A percentile compares a stretch with the other conserved stretches of the same genome.
These are phyloP conservation scores for Drosophila melanosoma DNA, from an alignment of 2,888 invertebrate genomes.

Conservation along the genomic window DNA sequence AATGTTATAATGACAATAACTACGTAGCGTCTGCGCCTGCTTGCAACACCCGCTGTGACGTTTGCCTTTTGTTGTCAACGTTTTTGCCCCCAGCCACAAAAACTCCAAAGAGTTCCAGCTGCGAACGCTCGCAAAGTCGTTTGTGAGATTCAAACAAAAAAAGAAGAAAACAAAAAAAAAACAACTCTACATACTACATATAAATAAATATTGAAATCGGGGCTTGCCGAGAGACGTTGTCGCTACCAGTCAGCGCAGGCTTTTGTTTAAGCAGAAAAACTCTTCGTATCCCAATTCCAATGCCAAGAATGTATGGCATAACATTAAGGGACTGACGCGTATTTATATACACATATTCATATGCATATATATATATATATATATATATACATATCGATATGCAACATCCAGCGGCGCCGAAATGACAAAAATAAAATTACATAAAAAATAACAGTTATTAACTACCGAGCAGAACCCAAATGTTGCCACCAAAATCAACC, in stretches of 20 bases:
- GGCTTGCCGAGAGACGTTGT: slow-evolving; percentile 75
- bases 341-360: slow-evolving; percentile 38
- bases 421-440: slow-evolving; percentile 79
- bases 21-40: slow-evolving; percentile 67
- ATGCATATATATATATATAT: slow-evolving; percentile 15
- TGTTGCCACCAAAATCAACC: slow-evolving; percentile 17
- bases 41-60: slow-evolving; percentile 77
- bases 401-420: slow-evolving; percentile 73
- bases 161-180: not conserved
- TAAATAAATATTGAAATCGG: slow-evolving; percentile 77
- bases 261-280: slow-evolving; percentile 62
- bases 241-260: slow-evolving; percentile 78
- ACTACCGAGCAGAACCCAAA: slow-evolving; percentile 61
- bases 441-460: slow-evolving; percentile 80
- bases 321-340: slow-evolving; percentile 49
- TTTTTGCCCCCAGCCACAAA: slow-evolving; percentile 40
- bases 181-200: slow-evolving; percentile 32
- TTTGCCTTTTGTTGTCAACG: slow-evolving; percentile 80
- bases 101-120: slow-evolving; percentile 43
- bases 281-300: slow-evolving; percentile 24
- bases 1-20: slow-evolving; percentile 83
- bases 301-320: slow-evolving; percentile 53
- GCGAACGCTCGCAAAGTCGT: slow-evolving; percentile 16
- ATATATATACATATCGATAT: slow-evolving; percentile 15
- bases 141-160: slow-evolving; percentile 11